These are phyloP conservation scores for Scaeva pyrastri DNA, from an alignment of 2,888 invertebrate genomes.

Conservation along the genomic window DNA sequence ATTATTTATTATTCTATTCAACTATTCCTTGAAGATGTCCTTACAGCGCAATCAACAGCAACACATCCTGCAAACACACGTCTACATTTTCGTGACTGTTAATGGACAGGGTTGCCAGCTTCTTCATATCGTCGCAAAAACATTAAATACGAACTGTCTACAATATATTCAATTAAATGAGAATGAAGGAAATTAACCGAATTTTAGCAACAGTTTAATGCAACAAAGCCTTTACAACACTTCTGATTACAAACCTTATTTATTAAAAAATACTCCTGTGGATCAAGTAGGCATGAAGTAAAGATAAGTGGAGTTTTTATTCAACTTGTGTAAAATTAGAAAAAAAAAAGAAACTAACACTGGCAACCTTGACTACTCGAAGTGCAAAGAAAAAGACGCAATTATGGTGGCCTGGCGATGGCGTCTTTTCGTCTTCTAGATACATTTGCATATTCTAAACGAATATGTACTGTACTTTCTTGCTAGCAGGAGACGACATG, in stretches of 20 bases:
- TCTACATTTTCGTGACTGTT: slow-evolving; percentile 11
- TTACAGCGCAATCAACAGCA: slow-evolving; percentile 61
- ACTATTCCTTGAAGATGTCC: slow-evolving; percentile 50
- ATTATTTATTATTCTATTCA: slow-evolving; percentile 69
- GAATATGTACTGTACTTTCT: slow-evolving; percentile 33
- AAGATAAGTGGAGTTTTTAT: too few relatives aligned
- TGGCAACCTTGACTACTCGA: neutral
- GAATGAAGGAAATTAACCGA: too few relatives aligned
- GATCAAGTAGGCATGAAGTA: too few relatives aligned
- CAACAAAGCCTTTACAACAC: too few relatives aligned
- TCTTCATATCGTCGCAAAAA: too few relatives aligned
- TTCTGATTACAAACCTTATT: too few relatives aligned
- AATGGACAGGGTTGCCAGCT: slow-evolving; percentile 26
- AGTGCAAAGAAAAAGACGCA: neutral
- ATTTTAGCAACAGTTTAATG: too few relatives aligned
- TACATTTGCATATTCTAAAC: slow-evolving; percentile 69
- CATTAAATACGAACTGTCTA: too few relatives aligned
- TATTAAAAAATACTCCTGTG: too few relatives aligned
- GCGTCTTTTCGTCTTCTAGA: slow-evolving; percentile 45
- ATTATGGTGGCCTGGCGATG: too few relatives aligned
- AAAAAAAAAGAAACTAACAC: neutral
- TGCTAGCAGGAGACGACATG: neutral
- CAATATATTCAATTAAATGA: too few relatives aligned
- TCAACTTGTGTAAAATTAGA: too few relatives aligned
- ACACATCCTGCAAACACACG: slow-evolving; percentile 36